Percentiles rank a stretch among this genome's conserved stretches.
Conservation (phyloP, 2,888 invertebrate genomes). For the Heliconius ismenius region DNA sequence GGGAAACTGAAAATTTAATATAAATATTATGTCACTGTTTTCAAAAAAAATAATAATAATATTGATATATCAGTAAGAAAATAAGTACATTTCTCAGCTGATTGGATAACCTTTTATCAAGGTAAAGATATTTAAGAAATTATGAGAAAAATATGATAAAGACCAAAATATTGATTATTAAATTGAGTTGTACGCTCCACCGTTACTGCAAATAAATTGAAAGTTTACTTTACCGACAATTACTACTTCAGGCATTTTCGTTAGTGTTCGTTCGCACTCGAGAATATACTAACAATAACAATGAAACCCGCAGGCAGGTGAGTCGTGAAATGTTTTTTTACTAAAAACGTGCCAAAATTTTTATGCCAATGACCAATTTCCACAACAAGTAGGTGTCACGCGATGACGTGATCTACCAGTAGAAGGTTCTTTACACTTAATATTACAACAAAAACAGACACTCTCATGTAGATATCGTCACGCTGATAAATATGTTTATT, state of each 20-base stretch:
- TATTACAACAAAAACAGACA: conserved; percentile 58
- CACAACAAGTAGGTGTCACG: conserved; percentile 39
- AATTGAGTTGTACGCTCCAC: neutral
- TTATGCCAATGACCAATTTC: conserved; percentile 61
- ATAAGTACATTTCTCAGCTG: neutral
- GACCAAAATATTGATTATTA: conserved; percentile 1
- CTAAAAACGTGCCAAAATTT: conserved; percentile 68
- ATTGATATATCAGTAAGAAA: neutral
- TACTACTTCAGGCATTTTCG: conserved; percentile 69
- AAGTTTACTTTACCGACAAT: conserved; percentile 64
- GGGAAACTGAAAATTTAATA: neutral
- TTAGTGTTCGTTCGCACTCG: conserved; percentile 56
- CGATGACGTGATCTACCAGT: conserved; percentile 47
- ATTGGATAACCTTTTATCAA: neutral
- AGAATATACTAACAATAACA: conserved; percentile 48
- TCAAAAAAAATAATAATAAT: neutral
- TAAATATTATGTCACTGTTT: neutral
- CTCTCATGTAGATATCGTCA: conserved; percentile 55
- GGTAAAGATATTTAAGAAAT: neutral
- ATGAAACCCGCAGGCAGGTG: conserved; percentile 47
- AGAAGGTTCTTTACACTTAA: conserved; percentile 46
- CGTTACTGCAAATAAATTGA: conserved; percentile 11
- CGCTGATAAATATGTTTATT: neutral
- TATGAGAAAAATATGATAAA: neutral
- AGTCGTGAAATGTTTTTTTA: conserved; percentile 46